Conservation (phyloP, 1,140 invertebrate genomes). For the Drosophila saltans region DNA sequence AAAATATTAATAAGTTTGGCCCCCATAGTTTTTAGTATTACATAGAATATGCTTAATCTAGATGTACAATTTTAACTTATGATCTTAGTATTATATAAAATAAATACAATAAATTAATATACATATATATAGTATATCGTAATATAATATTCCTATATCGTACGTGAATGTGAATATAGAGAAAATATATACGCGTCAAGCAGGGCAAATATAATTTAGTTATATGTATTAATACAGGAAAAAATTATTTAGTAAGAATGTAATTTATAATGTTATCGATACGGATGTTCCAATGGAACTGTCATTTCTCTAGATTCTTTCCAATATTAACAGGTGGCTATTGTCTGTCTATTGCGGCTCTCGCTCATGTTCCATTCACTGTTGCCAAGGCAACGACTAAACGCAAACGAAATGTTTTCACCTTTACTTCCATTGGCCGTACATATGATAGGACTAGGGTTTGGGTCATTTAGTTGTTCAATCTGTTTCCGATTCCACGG, state of each 20-base stretch:
- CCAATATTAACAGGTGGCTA: conserved; percentile 2
- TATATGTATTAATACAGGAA: no score
- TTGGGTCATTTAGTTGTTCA: background rate
- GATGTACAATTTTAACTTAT: conserved; percentile 30
- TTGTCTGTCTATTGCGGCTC: no score
- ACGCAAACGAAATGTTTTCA: conserved; percentile 3
- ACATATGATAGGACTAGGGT: background rate
- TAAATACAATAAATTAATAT: conserved; percentile 25
- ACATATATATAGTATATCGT: background rate
- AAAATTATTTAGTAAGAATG: no score
- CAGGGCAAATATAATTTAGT: no score
- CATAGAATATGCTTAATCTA: background rate
- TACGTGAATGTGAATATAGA: no score
- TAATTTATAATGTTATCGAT: background rate
- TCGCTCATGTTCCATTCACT: background rate
- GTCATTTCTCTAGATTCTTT: background rate
- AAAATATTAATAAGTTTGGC: background rate
- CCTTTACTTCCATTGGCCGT: background rate
- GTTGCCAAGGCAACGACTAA: background rate
- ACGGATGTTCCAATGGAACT: background rate
- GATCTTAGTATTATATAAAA: conserved; percentile 25
- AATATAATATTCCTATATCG: no score
- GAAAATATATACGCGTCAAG: no score
- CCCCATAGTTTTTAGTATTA: conserved; percentile 1
- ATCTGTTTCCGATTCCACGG: conserved; percentile 13